phyloP scores from a whole-genome alignment of 2,797 vertebrate species.

The Chromobotia macracanthus region DNA sequence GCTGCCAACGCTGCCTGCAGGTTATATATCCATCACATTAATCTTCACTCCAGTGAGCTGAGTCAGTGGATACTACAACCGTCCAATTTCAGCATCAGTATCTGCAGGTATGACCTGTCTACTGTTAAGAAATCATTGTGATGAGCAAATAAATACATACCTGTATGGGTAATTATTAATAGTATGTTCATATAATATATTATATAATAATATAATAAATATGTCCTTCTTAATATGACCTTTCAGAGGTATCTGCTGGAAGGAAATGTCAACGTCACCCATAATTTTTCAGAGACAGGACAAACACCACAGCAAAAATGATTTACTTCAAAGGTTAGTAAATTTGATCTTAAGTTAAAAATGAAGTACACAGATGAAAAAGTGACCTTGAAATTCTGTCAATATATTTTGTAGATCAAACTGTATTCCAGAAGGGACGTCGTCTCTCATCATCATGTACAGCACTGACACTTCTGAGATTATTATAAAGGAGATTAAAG shows the following conservation, averaged over 20 bases:
- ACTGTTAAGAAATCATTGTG: background rate
- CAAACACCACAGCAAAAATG: slow-evolving; percentile 24
- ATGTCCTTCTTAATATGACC: background rate
- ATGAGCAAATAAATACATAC: background rate
- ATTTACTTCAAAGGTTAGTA: slow-evolving; percentile 39
- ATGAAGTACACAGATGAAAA: background rate
- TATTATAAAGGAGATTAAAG: slow-evolving; percentile 57
- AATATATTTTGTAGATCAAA: slow-evolving; percentile 39
- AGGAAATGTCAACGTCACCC: slow-evolving; percentile 16
- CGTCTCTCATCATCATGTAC: slow-evolving; percentile 52
- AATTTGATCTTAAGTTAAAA: background rate
- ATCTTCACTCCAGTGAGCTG: slow-evolving; percentile 38
- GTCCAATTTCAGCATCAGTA: slow-evolving; percentile 49
- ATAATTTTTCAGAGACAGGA: slow-evolving; percentile 8
- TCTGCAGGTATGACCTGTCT: slow-evolving; percentile 56
- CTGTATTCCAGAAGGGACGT: slow-evolving; percentile 38
- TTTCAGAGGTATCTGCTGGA: slow-evolving; percentile 56
- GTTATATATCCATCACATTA: slow-evolving; percentile 39
- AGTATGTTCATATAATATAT: background rate
- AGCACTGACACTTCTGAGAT: slow-evolving; percentile 52
- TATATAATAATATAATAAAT: no score
- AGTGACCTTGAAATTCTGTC: slow-evolving; percentile 9
- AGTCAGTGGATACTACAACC: slow-evolving; percentile 59
- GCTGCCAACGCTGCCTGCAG: slow-evolving; percentile 31
- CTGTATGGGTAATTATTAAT: background rate